These are phyloP conservation scores for Neoascia interrupta DNA, from an alignment of 2,888 invertebrate genomes.

Conservation along the genomic window DNA sequence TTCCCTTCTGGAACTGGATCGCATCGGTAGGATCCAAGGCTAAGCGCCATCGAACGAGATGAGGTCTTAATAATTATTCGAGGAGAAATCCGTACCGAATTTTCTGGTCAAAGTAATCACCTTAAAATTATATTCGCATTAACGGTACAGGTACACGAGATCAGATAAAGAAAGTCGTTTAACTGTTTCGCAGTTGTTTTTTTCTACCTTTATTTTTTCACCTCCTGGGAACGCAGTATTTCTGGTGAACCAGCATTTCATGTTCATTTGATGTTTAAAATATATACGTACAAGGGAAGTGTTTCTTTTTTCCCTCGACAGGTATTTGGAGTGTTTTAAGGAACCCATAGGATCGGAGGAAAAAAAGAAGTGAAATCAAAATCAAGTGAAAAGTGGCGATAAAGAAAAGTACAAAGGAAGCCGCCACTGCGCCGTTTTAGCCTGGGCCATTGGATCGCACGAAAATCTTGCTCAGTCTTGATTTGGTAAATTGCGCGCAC, in stretches of 20 bases:
- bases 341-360: slow-evolving; percentile 26
- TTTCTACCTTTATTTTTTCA: background rate
- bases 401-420: slow-evolving; percentile 59
- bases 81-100: too few relatives aligned
- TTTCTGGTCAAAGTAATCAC: too few relatives aligned
- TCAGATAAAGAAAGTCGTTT: too few relatives aligned
- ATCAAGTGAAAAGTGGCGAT: slow-evolving; percentile 66
- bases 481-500: slow-evolving; percentile 62
- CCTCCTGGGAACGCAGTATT: too few relatives aligned
- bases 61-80: too few relatives aligned
- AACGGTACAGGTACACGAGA: too few relatives aligned
- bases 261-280: slow-evolving; percentile 21
- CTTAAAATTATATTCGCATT: too few relatives aligned
- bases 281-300: slow-evolving; percentile 28
- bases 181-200: too few relatives aligned
- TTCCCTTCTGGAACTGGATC: too few relatives aligned
- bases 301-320: slow-evolving; percentile 15
- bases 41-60: too few relatives aligned
- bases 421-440: slow-evolving; percentile 43
- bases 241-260: background rate
- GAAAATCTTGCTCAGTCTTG: slow-evolving; percentile 59
- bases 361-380: slow-evolving; percentile 60
- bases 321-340: slow-evolving; percentile 53
- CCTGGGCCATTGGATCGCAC: slow-evolving; percentile 46
- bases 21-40: too few relatives aligned